Conservation (phyloP, 2,888 invertebrate species). For the Chrysolina americana region DNA sequence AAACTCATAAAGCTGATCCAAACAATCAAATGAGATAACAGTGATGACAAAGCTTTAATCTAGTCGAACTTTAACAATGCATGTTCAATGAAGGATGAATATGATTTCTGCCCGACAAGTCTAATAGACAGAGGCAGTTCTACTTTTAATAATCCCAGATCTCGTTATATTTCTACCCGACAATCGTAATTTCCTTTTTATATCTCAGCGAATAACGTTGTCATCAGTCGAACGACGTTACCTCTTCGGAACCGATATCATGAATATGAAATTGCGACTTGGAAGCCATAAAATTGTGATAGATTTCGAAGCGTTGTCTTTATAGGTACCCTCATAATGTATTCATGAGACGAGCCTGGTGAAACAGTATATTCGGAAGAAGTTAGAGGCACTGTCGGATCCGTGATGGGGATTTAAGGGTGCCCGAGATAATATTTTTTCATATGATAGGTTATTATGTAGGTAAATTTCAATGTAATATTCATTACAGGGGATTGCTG, state of each 20-base stretch:
- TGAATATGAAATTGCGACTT: slow-evolving; percentile 46
- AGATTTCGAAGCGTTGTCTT: slow-evolving; percentile 41
- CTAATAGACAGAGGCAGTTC: background rate
- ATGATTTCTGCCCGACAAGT: background rate
- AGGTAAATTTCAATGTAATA: no score
- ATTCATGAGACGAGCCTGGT: slow-evolving; percentile 37
- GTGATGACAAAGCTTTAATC: no score
- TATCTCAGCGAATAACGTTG: slow-evolving; percentile 9
- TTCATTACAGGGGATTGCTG: no score
- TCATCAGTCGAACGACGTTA: slow-evolving; percentile 20
- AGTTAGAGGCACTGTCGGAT: background rate
- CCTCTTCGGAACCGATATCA: slow-evolving; percentile 28
- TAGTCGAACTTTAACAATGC: background rate
- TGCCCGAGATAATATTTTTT: no score
- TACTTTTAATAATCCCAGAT: slow-evolving; percentile 3
- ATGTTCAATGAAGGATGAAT: background rate
- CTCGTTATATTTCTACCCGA: slow-evolving; percentile 11
- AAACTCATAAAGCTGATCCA: no score
- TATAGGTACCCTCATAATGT: slow-evolving; percentile 39
- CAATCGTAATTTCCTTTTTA: slow-evolving; percentile 22
- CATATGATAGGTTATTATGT: no score
- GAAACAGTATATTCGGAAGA: slow-evolving; percentile 21
- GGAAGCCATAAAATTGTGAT: slow-evolving; percentile 41
- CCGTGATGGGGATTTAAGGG: background rate
- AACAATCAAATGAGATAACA: no score